Conservation (phyloP, 2,797 vertebrate species). For the Acestrorhynchus altus region DNA sequence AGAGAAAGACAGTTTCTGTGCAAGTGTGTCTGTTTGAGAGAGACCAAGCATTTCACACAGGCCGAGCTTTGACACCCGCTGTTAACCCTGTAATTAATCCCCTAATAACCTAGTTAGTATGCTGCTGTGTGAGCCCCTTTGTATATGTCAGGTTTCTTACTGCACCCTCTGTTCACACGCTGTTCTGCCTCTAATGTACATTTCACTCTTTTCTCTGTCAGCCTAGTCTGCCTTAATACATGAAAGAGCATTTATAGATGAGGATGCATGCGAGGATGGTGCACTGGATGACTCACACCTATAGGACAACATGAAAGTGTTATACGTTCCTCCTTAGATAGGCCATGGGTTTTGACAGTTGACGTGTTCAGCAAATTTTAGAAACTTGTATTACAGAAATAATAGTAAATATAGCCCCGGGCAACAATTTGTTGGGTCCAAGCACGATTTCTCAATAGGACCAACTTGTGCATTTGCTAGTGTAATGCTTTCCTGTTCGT, state of each 20-base stretch:
- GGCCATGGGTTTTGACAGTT: neutral
- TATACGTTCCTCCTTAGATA: neutral
- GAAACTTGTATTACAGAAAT: neutral
- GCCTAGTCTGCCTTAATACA: neutral
- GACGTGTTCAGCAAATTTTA: neutral
- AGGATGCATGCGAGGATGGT: neutral
- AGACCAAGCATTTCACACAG: conserved; percentile 49
- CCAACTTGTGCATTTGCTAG: neutral
- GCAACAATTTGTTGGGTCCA: neutral
- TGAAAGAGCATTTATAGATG: neutral
- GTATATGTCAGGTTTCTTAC: conserved; percentile 30
- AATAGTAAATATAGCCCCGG: neutral
- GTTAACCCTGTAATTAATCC: conserved; percentile 53
- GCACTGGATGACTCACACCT: conserved; percentile 1
- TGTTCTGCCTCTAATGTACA: conserved; percentile 31
- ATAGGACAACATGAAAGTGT: neutral
- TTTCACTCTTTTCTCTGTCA: conserved; percentile 6
- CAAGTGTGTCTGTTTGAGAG: conserved; percentile 41
- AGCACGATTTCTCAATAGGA: neutral
- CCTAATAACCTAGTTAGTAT: conserved; percentile 40
- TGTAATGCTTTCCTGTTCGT: neutral
- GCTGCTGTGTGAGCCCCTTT: conserved; percentile 35
- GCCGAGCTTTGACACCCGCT: conserved; percentile 57
- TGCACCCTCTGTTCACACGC: conserved; percentile 4
- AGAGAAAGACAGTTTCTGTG: conserved; percentile 39